Conservation (phyloP, 2,797 vertebrate species). For the Sternotherus odoratus region DNA sequence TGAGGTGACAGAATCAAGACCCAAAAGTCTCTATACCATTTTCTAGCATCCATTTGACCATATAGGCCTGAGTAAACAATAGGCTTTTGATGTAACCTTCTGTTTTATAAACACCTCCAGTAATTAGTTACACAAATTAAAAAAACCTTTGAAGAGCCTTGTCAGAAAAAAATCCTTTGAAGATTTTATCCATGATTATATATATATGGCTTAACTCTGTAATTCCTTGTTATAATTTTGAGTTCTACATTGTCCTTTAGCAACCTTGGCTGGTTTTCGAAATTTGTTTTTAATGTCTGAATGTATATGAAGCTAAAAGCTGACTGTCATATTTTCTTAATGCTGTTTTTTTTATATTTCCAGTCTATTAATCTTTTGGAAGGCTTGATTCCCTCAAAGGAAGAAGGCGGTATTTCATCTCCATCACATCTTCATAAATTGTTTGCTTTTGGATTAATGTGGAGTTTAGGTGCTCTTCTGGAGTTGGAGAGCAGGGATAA, state of each 20-base stretch:
- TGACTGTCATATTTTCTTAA: not conserved
- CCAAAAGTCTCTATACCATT: too few relatives aligned
- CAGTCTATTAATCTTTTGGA: slow-evolving; percentile 84
- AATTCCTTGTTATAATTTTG: not conserved
- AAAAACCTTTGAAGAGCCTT: too few relatives aligned
- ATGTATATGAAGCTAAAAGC: not conserved
- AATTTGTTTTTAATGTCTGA: not conserved
- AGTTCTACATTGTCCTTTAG: not conserved
- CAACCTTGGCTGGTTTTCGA: not conserved
- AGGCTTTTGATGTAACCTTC: too few relatives aligned
- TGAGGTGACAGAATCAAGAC: too few relatives aligned
- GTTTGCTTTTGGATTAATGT: slow-evolving; percentile 83
- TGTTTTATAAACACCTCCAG: too few relatives aligned
- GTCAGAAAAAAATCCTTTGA: too few relatives aligned
- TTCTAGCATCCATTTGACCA: too few relatives aligned
- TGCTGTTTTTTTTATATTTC: slow-evolving; percentile 39
- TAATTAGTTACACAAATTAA: too few relatives aligned
- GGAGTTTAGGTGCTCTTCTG: slow-evolving; percentile 84
- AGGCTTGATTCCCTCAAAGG: slow-evolving; percentile 81
- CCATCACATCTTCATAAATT: slow-evolving; percentile 76
- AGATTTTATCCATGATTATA: not conserved
- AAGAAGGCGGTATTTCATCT: slow-evolving; percentile 73
- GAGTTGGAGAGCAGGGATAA: slow-evolving; percentile 81
- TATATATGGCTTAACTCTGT: not conserved
- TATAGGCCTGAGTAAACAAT: too few relatives aligned